Base-by-base conservation (phyloP, 2,797 vertebrate species). In the Macroramphosus scolopax region DNA sequence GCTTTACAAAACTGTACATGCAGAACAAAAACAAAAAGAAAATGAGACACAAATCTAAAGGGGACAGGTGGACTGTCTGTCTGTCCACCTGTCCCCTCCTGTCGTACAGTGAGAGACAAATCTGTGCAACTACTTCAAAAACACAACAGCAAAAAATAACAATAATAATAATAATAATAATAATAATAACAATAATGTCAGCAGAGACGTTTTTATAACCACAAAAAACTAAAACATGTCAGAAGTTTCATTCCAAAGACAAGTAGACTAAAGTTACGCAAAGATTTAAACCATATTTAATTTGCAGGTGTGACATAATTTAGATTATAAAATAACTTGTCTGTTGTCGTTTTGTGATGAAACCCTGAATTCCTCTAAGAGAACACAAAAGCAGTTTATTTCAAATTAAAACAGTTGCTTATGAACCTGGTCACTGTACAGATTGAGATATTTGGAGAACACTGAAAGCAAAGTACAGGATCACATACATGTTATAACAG, bases 1-100 rank as follows among this genome's bases (percentile, higher is more conserved):
- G 96, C 94, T 95, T 97, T 97, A 98, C 95, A 96, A 97, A 97
- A 96, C 96, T 99, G 95, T 92, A 92, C 94, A 94, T 96, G 93
- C 95, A 92, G 92, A 89, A 91, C 77, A 86, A 78, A 85, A 83
- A 89, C 78, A 81, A 76, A 81, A 85, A 83, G 85, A 78, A 68
- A 81, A 90, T 90, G 84, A 90, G 83, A 84, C 88, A 88, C 80
- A 77, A 34, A 80, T 45, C 44, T 25, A 60, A 48, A 51, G 75
- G 77, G 75, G 68, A 55, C 76, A 77, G 71, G 76, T 50, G 78
- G 77, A 70, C 65, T 3, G 52, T 60, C 64, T 47, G 61, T 30
- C 54, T n/a, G 51, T 77, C 75, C 76, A 63, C 67, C 72, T 69
- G 70, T 50, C 60, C 68, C 80, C 72, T 59, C 35, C 49, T 11